Base-by-base conservation (phyloP, 2,888 invertebrate species). In the Microctonus brassicae region DNA sequence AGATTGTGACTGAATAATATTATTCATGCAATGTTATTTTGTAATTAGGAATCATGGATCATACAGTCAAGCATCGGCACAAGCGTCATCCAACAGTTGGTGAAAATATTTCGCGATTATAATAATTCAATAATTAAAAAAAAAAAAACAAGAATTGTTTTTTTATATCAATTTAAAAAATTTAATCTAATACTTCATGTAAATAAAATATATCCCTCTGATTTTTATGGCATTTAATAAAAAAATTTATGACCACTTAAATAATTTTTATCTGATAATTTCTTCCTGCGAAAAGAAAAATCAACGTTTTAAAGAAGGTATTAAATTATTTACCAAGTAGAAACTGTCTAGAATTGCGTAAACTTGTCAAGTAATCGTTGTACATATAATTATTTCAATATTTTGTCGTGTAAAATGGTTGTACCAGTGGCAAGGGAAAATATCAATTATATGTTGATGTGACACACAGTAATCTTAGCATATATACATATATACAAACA, bases 41-140 rank as follows among this genome's bases (percentile, higher is more conserved):
- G 34, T 60, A 55, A 55, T 13, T 20, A 70, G 70, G 20, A 65
- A 70, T 26, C 77, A 78, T 9, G 72, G 78, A 1, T 76, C 79
- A 1, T 76, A 78, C 68, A 73, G 76, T 6, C 79, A 79, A 62
- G 73, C 82, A 1, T 79, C 78, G 0, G 79, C 84, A 7, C 78
- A 80, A 55, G 79, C 85, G 24, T 82, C 83, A 22, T 66, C 77
- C 17, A 63, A 68, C 36, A 65, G 75, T 53, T 82, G 81, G 82
- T 82, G 62, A 68, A 73, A n/a, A 52, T 53, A 60, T 33, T 47
- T 11, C 5, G 39, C n/a, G 13, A 13, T n/a, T n/a, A n/a, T n/a
- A 29, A 29, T 29, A 29, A 29, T 29, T 29, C 29, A 29, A 5
- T n/a, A n/a, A n/a, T n/a, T n/a, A n/a, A n/a, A n/a, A n/a, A n/a